Conservation (phyloP, 2,888 invertebrate genomes). For the Odontothrips loti region DNA sequence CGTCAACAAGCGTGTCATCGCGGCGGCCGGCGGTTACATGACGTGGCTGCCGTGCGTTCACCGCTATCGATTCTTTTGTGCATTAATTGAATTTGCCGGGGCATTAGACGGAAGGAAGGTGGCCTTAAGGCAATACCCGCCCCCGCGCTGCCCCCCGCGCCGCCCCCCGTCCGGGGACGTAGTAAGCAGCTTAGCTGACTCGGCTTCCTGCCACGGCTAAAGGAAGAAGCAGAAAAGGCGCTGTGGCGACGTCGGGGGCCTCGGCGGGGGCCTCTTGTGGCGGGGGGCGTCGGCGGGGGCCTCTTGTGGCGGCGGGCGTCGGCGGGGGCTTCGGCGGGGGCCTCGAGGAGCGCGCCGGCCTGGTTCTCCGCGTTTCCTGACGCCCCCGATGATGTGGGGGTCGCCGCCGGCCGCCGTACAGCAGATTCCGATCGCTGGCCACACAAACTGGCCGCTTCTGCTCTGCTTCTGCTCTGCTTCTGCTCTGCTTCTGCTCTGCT, state of each 20-base stretch:
- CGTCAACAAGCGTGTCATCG: too few species aligned
- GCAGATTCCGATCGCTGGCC: too few species aligned
- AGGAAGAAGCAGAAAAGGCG: not conserved
- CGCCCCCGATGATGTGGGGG: too few species aligned
- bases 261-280: not conserved
- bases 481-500: too few species aligned
- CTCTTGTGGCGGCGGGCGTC: not conserved
- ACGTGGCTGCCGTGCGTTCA: not conserved
- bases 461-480: too few species aligned
- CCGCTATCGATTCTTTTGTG: not conserved
- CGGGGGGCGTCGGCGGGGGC: not conserved
- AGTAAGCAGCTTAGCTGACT: constrained; percentile 16
- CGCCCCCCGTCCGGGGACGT: too few species aligned
- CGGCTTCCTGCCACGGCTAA: constrained; percentile 16
- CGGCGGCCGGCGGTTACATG: too few species aligned
- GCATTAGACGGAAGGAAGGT: constrained; percentile 8
- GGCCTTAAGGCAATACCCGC: not conserved
- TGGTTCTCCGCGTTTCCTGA: not conserved
- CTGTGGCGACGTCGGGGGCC: not conserved
- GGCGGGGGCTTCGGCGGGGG: not conserved
- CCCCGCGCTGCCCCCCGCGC: too few species aligned
- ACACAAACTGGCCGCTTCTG: too few species aligned
- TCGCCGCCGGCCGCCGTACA: too few species aligned
- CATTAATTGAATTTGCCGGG: constrained; percentile 13
- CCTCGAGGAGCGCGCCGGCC: not conserved